Evolutionary conservation across 2,888 invertebrate genomes (phyloP).

Genomic region (Scelioninae gen. 2): DNA sequence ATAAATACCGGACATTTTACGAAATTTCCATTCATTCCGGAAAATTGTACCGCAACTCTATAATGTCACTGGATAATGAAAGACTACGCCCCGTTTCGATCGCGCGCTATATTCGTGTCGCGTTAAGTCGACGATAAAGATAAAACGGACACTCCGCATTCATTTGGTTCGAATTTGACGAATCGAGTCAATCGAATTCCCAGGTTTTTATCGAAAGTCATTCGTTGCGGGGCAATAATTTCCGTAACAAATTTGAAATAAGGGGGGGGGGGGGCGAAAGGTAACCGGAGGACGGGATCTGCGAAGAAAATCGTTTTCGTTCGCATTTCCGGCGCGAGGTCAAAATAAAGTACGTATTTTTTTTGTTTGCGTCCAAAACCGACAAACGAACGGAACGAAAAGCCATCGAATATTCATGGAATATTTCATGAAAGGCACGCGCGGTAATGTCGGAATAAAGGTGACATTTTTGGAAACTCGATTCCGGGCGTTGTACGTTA

Average conservation of each 20-base stretch:
- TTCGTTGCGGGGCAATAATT: no score
- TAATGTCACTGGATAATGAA: constrained; percentile 39
- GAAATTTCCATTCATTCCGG: constrained; percentile 19
- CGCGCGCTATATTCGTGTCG: constrained; percentile 41
- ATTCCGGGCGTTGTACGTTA: constrained; percentile 7
- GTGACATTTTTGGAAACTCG: constrained; percentile 33
- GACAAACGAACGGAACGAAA: constrained; percentile 18
- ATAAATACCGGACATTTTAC: no score
- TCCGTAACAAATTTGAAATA: no score
- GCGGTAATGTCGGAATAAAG: constrained; percentile 10
- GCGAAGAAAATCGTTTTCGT: no score
- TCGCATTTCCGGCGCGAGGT: no score
- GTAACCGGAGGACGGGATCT: no score
- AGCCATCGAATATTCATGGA: constrained; percentile 41
- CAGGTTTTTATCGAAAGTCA: no score
- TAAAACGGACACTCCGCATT: constrained; percentile 9
- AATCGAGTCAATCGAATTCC: no score
- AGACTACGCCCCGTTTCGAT: constrained; percentile 54
- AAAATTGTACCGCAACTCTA: constrained; percentile 10
- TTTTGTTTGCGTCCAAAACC: no score
- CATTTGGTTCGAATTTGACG: constrained; percentile 14
- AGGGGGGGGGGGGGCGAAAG: no score
- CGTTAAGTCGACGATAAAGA: constrained; percentile 39
- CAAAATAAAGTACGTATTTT: no score
- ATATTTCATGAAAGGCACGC: constrained; percentile 25